A percentile compares a stretch with the other conserved stretches of the same genome.
These are phyloP conservation scores for Orthonyx spaldingii DNA, from an alignment of 2,113 vertebrate genomes.

Conservation along the genomic window DNA sequence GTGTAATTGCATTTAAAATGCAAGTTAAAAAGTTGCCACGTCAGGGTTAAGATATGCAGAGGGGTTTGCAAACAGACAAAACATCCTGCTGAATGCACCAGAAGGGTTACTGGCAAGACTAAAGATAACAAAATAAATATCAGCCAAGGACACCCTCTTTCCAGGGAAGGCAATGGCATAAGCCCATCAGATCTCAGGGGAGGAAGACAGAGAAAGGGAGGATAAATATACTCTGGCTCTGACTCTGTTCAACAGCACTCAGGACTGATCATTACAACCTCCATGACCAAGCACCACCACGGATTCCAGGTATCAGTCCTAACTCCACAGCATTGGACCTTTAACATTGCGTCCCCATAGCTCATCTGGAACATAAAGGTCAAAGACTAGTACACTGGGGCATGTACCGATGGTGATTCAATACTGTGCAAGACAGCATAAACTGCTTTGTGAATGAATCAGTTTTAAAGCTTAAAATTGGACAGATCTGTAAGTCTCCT, in stretches of 20 bases:
- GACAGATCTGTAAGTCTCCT: not conserved
- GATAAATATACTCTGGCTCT: not conserved
- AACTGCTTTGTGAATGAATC: not conserved
- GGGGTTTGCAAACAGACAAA: not conserved
- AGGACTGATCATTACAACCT: not conserved
- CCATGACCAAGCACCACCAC: too few relatives aligned
- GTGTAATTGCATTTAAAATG: not conserved
- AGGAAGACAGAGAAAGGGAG: not conserved
- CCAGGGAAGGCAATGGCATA: rapidly evolving
- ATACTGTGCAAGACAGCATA: not conserved
- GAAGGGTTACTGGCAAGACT: not conserved
- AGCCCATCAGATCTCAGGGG: not conserved
- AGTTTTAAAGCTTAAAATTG: not conserved
- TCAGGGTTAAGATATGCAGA: not conserved
- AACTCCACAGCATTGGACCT: not conserved
- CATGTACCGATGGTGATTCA: not conserved
- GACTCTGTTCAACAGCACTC: not conserved
- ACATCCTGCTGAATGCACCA: not conserved
- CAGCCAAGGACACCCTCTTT: not conserved
- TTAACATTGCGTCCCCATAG: not conserved
- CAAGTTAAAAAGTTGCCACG: not conserved
- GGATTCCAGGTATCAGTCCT: too few relatives aligned
- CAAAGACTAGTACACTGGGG: not conserved
- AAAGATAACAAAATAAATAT: not conserved
- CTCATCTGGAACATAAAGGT: not conserved